Base-by-base conservation (phyloP, 2,888 invertebrate genomes). In the Uropetala carovei region DNA sequence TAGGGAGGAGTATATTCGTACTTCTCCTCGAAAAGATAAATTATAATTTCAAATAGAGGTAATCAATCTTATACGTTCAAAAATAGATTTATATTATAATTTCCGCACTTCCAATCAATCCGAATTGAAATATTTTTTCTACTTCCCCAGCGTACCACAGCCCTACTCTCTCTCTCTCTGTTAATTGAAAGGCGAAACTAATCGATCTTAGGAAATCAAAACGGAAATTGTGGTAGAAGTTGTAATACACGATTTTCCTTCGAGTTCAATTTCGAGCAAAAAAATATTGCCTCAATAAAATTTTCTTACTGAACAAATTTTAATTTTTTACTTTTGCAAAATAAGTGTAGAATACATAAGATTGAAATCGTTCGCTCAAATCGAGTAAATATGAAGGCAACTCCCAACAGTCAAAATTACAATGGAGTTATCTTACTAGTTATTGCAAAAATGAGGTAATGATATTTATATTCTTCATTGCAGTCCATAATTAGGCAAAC, bases 101-200 rank as follows among this genome's bases (percentile, higher is more conserved):
- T 75, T 75, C 27, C 75, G 22, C 75, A 14, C 27, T 27, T 27
- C 22, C 22, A 75, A 75, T 27, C 75, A 27, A 75, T 27, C 22
- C 22, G 22, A 75, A 75, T 27, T 27, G 27, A 75, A 75, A 75
- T 75, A 27, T 22, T 75, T 75, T 75, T 75, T 27, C 75, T 27
- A 27, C 13, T 75, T 13, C 27, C 22, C 27, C 75, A 75, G 27
- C 75, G 75, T 75, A 27, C 75, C 75, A 75, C 22, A 75, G 27
- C 75, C 75, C 75, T 27, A 75, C 75, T 75, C 75, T 22, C 75
- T 75, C 75, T 22, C 75, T 75, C 75, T 75, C 64, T 27, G 64
- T 89, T 89, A 89, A 43, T 89, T 89, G 89, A 89, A n/a, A 68
- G 89, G 56, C 89, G 64, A 68, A 89, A 68, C 89, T 64, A 89